Evolutionary conservation across 2,113 vertebrate genomes (phyloP), one percentile per base, ranked within the genome.

Genomic region (Zosterops borbonicus): DNA sequence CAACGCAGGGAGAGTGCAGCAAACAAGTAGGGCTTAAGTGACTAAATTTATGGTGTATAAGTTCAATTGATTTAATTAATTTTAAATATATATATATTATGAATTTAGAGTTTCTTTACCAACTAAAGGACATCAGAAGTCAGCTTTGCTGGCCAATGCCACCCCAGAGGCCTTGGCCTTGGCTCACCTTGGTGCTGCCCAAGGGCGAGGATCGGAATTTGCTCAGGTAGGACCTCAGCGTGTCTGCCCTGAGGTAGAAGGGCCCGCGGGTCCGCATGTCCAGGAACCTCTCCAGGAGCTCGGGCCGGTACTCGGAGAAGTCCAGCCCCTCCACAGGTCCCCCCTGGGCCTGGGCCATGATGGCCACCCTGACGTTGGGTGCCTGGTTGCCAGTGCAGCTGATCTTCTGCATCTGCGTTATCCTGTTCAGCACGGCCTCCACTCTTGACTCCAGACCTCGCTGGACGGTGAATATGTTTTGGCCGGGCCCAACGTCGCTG

Each of bases 391-490:
- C 98, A 0, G 98, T 98, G 89, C 99, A 99, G 95, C 99, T 99
- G 90, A 99, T 98, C 9, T 85, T 64, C 16, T 97, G 97, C 97
- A 99, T 98, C 97, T 99, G 98, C 1, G 97, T 98, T 92, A 99
- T 98, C 74, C 98, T 98, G 39, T 98, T 98, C 92, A 99, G 94
- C 96, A 99, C 97, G 0, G 94, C 58, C 1, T 97, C 95, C 42
- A 99, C 94, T 83, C 98, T 98, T 62, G 97, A 97, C 94, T 99
- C 98, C 3, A 99, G 96, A 53, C 95, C 98, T 64, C 97, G 98
- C 97, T 99, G 99, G 75, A 89, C 80, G 63, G 33, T 95, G 95
- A 99, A 99, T 50, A 99, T 97, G 33, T 97, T 98, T 97, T 98
- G 98, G 3, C 97, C 96, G 0, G 96, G 20, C 22, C 65, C 76